phyloP scores from a whole-genome alignment of 2,888 invertebrate genomes.

The Tuta absoluta region DNA sequence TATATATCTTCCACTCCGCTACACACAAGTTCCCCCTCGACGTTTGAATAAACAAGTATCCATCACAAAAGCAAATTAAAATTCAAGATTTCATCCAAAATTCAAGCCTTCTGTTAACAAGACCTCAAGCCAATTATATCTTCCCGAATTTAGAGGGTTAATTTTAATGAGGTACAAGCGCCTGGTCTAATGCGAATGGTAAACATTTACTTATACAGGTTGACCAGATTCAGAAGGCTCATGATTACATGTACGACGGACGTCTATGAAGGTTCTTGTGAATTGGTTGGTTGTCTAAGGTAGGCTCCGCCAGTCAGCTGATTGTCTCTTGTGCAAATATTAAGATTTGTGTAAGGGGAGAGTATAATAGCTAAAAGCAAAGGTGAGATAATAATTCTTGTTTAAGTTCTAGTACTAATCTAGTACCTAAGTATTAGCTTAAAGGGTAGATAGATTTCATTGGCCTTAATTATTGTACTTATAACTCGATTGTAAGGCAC shows the following conservation, averaged over 20 bases:
- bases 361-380: conserved; percentile 4
- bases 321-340: conserved; percentile 28
- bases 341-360: conserved; percentile 26
- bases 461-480: too few relatives aligned
- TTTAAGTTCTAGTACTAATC: too few relatives aligned
- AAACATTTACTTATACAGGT: conserved; percentile 30
- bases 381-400: neutral
- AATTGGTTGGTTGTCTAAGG: conserved; percentile 25
- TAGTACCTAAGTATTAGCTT: too few relatives aligned
- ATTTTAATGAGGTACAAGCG: conserved; percentile 36
- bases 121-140: conserved; percentile 37
- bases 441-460: too few relatives aligned
- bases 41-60: conserved; percentile 17
- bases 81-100: conserved; percentile 24
- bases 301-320: conserved; percentile 21
- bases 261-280: neutral
- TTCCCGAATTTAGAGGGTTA: conserved; percentile 32
- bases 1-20: too few relatives aligned
- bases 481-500: too few relatives aligned
- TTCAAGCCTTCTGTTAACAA: conserved; percentile 34
- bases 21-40: neutral
- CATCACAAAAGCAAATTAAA: conserved; percentile 11
- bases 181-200: conserved; percentile 32
- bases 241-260: neutral
- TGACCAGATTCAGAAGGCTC: conserved; percentile 22